Conservation (phyloP, 2,888 invertebrate species). For the Eristalis tenax region DNA sequence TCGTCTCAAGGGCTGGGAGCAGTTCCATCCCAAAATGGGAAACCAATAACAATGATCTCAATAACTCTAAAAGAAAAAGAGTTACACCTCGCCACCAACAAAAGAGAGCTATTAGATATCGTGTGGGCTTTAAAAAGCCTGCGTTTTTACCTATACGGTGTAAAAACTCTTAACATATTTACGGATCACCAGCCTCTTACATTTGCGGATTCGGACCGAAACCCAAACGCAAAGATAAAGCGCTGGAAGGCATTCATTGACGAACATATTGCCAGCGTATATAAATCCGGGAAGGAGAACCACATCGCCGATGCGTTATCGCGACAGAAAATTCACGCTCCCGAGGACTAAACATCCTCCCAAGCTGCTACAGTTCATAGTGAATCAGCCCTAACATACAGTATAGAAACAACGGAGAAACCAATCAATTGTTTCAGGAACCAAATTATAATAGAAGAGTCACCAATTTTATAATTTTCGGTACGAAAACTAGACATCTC, state of each 20-base stretch:
- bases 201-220: no score
- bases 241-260: no score
- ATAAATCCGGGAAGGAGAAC: constrained; percentile 63
- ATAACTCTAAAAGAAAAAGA: constrained; percentile 19
- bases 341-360: constrained; percentile 15
- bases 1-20: no score
- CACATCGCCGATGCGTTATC: constrained; percentile 63
- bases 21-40: no score
- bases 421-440: constrained; percentile 72
- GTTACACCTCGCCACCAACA: constrained; percentile 53
- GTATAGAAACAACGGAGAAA: constrained; percentile 61
- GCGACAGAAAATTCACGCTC: constrained; percentile 43
- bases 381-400: constrained; percentile 59
- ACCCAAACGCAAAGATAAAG: no score
- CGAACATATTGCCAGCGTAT: constrained; percentile 3
- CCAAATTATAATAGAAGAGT: not conserved
- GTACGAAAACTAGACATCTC: constrained; percentile 52
- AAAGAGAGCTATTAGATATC: constrained; percentile 40
- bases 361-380: constrained; percentile 29
- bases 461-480: constrained; percentile 44
- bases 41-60: no score
- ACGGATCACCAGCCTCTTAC: no score
- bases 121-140: not conserved
- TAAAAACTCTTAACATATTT: constrained; percentile 17
- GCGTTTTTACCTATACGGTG: constrained; percentile 47